Evolutionary conservation across 2,888 invertebrate species (phyloP).

Genomic region (Acleris laterana): DNA sequence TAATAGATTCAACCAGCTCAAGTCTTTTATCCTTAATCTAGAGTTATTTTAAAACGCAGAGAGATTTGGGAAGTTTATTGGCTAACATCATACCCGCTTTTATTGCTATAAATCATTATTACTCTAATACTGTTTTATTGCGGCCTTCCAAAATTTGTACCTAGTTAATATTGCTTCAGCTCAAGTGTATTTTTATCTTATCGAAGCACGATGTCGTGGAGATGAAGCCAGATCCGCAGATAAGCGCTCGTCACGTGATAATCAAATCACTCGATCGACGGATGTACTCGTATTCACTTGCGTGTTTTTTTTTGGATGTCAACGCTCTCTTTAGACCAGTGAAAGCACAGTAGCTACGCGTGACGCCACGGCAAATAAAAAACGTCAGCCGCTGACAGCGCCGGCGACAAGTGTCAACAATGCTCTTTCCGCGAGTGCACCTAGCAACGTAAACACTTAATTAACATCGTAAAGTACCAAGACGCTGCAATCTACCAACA

Average conservation of each 20-base stretch:
- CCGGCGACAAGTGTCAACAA: constrained; percentile 59
- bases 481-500: constrained; percentile 80
- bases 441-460: constrained; percentile 76
- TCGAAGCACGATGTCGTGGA: constrained; percentile 54
- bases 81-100: constrained; percentile 75
- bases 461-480: constrained; percentile 82
- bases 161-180: constrained; percentile 62
- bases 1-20: constrained; percentile 65
- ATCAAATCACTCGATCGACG: constrained; percentile 41
- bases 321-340: constrained; percentile 54
- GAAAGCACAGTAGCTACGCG: constrained; percentile 60
- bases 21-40: constrained; percentile 79
- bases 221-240: constrained; percentile 53
- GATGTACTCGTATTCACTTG: constrained; percentile 39
- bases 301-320: constrained; percentile 51
- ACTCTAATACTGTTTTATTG: constrained; percentile 77
- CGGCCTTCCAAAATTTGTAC: constrained; percentile 63
- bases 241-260: constrained; percentile 38
- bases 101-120: constrained; percentile 79
- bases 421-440: constrained; percentile 47
- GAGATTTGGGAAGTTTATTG: constrained; percentile 77
- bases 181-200: constrained; percentile 57
- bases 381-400: constrained; percentile 44
- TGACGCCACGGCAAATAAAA: constrained; percentile 54
- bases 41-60: constrained; percentile 77